Conservation (phyloP, 1,140 invertebrate species). For the Chironomus striatipennis region DNA sequence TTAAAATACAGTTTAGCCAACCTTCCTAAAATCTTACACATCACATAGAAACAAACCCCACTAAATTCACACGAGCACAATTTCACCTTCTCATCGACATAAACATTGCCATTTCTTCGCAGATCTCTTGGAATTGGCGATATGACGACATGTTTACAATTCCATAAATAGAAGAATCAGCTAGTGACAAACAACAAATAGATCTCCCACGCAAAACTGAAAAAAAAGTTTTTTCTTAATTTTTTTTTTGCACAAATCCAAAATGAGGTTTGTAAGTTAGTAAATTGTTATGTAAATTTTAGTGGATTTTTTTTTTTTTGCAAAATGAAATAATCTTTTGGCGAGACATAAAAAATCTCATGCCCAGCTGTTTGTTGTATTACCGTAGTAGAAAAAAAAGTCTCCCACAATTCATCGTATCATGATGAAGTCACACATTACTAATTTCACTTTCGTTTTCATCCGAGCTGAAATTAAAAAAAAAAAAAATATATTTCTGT, state of each 20-base stretch:
- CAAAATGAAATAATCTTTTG: no score
- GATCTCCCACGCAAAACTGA: not conserved
- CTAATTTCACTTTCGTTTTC: constrained; percentile 20
- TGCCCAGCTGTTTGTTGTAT: not conserved
- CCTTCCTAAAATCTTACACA: no score
- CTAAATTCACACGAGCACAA: no score
- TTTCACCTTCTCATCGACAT: no score
- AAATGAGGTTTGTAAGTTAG: not conserved
- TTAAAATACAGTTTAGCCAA: no score
- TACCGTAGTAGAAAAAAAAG: not conserved
- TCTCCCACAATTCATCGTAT: constrained; percentile 5
- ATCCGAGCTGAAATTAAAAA: constrained; percentile 6
- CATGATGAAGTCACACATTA: constrained; percentile 15
- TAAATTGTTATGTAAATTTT: not conserved
- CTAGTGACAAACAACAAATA: not conserved
- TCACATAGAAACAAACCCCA: no score
- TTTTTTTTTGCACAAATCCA: not conserved
- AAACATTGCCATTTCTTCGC: no score
- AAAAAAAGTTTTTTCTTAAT: not conserved
- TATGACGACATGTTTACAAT: not conserved
- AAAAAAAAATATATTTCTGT: constrained; percentile 19
- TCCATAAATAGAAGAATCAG: not conserved
- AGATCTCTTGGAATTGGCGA: no score
- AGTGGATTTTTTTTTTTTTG: no score
- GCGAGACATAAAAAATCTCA: not conserved